phyloP scores from a whole-genome alignment of 1,140 invertebrate species.

The Drosophila tristis region DNA sequence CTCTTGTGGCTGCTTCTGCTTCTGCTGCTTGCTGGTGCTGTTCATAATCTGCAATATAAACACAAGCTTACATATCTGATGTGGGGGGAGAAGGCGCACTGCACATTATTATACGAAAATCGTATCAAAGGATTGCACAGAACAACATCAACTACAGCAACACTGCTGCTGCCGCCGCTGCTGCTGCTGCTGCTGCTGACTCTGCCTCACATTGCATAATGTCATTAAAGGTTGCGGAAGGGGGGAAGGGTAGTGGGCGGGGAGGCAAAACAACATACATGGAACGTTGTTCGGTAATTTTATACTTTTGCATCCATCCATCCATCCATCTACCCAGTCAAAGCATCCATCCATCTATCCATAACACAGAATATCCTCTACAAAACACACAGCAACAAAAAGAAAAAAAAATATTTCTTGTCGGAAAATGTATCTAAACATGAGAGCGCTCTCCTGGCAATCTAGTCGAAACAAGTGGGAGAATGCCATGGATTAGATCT shows the following conservation, averaged over 20 bases:
- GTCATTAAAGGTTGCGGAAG: slow-evolving; percentile 21
- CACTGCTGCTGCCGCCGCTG: slow-evolving; percentile 9
- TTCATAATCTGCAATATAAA: slow-evolving; percentile 79
- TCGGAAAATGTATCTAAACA: too few relatives aligned
- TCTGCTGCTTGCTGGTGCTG: slow-evolving; percentile 45
- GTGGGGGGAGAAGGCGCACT: neutral
- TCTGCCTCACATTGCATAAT: slow-evolving; percentile 72
- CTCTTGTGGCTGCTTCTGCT: slow-evolving; percentile 26
- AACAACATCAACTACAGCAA: slow-evolving; percentile 53
- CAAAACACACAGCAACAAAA: slow-evolving; percentile 12
- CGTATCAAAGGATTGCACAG: slow-evolving; percentile 74
- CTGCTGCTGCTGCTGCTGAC: slow-evolving; percentile 15
- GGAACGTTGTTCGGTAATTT: slow-evolving; percentile 64
- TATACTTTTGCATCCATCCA: slow-evolving; percentile 45
- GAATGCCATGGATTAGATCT: too few relatives aligned
- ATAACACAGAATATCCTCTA: slow-evolving; percentile 35
- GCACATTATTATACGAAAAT: slow-evolving; percentile 75
- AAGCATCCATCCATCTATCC: slow-evolving; percentile 41
- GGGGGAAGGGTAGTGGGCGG: neutral
- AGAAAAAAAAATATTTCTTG: too few relatives aligned
- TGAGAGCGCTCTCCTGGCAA: too few relatives aligned
- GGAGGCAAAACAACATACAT: neutral
- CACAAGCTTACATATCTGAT: slow-evolving; percentile 28
- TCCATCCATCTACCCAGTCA: slow-evolving; percentile 30
- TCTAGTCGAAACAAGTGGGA: too few relatives aligned